These are phyloP conservation scores for roundworm (Caenorhabditis elegans) DNA, from an alignment of 1,140 invertebrate genomes.

Conservation along the genomic window DNA sequence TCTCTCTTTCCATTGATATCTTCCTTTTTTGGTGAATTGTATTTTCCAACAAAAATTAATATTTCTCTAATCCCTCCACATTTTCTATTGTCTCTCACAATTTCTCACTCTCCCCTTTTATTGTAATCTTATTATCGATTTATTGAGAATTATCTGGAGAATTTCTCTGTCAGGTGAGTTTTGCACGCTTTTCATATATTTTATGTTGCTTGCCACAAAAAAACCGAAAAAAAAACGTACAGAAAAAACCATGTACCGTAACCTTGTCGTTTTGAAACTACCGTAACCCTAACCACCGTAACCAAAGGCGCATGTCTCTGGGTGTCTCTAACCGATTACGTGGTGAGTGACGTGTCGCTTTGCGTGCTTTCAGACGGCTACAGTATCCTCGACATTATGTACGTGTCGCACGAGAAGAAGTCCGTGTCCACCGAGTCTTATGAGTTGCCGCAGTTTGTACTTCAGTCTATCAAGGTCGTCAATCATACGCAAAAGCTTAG, in stretches of 20 bases:
- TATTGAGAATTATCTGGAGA: neutral
- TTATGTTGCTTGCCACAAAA: neutral
- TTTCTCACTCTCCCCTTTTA: constrained; percentile 26
- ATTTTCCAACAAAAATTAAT: no score
- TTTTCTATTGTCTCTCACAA: neutral
- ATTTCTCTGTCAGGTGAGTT: neutral
- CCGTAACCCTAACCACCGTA: no score
- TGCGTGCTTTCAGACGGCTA: constrained; percentile 79
- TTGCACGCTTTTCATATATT: neutral
- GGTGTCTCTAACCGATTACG: neutral
- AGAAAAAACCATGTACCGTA: neutral
- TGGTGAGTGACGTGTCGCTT: constrained; percentile 24
- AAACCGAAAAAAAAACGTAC: no score
- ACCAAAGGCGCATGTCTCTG: neutral
- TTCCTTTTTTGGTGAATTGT: no score
- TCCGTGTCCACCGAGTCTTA: constrained; percentile 65
- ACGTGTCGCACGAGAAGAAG: constrained; percentile 73
- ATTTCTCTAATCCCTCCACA: neutral
- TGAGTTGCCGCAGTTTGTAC: constrained; percentile 78
- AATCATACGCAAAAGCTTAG: constrained; percentile 47
- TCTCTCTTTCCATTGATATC: constrained; percentile 11
- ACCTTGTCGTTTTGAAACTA: neutral
- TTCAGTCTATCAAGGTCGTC: constrained; percentile 71
- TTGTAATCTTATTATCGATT: constrained; percentile 8
- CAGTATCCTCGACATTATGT: constrained; percentile 92